phyloP scores from a whole-genome alignment of 2,113 vertebrate genomes.

The Synodontis membranacea region DNA sequence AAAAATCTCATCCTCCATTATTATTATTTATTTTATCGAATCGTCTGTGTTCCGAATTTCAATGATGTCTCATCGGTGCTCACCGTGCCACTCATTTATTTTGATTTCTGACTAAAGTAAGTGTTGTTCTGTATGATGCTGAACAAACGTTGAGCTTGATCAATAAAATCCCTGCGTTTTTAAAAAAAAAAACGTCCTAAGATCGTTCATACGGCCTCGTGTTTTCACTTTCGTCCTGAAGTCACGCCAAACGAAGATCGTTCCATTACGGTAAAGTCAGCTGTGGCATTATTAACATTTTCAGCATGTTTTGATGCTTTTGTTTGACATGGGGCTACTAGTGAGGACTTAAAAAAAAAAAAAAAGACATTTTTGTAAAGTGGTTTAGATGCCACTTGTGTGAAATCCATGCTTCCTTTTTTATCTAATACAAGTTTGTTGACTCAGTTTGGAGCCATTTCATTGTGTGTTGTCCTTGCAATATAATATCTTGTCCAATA shows the following conservation, averaged over 20 bases:
- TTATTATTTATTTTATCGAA: neutral
- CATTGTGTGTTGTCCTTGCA: conserved; percentile 53
- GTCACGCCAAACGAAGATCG: neutral
- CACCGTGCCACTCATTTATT: neutral
- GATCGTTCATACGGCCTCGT: conserved; percentile 53
- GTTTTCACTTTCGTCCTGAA: conserved; percentile 56
- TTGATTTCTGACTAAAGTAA: neutral
- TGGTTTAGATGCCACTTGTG: neutral
- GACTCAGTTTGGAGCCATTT: conserved; percentile 25
- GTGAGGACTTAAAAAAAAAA: too few relatives aligned
- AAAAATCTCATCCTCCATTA: neutral
- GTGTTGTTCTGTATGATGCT: conserved; percentile 52
- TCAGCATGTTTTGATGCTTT: neutral
- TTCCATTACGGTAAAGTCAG: conserved; percentile 16
- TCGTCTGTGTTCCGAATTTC: neutral
- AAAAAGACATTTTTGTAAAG: neutral
- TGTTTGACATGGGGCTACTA: neutral
- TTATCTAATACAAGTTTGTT: neutral
- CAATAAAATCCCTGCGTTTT: conserved; percentile 59
- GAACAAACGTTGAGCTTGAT: conserved; percentile 47
- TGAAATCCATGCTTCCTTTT: neutral
- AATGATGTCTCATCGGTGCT: neutral
- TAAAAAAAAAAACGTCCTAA: conserved; percentile 45
- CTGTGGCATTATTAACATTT: neutral
- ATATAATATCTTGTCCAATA: conserved; percentile 82